Percentiles rank a stretch among this genome's conserved stretches.
Conservation (phyloP, 2,888 invertebrate genomes). For the Agrilus biguttatus region DNA sequence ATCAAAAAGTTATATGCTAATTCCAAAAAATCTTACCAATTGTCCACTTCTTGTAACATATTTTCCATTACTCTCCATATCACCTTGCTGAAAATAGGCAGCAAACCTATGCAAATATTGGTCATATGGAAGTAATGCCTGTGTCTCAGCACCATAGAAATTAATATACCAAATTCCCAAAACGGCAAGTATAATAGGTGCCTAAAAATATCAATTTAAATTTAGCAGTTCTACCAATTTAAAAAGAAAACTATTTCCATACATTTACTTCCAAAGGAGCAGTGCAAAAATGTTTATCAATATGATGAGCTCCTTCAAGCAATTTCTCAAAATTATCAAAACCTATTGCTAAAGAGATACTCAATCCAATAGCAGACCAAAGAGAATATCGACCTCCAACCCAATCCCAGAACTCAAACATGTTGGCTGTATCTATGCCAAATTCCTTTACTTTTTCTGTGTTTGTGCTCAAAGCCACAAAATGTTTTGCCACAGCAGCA, state of each 20-base stretch:
- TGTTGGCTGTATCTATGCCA: constrained; percentile 92
- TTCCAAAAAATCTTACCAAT: constrained; percentile 30
- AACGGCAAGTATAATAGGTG: constrained; percentile 83
- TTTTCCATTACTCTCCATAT: constrained; percentile 99
- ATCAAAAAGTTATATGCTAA: no score
- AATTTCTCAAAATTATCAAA: constrained; percentile 89
- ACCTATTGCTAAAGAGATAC: constrained; percentile 86
- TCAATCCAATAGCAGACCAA: constrained; percentile 98
- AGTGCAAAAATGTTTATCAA: constrained; percentile 85
- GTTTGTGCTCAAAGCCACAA: constrained; percentile 96
- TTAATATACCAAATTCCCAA: constrained; percentile 91
- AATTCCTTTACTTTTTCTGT: constrained; percentile 87
- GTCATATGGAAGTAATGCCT: constrained; percentile 93
- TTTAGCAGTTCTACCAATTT: background rate
- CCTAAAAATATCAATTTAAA: constrained; percentile 37
- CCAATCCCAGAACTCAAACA: constrained; percentile 99
- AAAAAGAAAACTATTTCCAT: constrained; percentile 23
- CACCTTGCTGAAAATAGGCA: constrained; percentile 99
- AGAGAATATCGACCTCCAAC: constrained; percentile 95
- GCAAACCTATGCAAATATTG: constrained; percentile 98
- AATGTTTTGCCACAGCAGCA: constrained; percentile 85
- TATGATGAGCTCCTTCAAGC: constrained; percentile 78
- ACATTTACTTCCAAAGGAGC: constrained; percentile 88
- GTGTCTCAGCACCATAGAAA: constrained; percentile 90
- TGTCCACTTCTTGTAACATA: constrained; percentile 62